phyloP scores from a whole-genome alignment of 2,113 vertebrate species.

The Tyrannus savana region DNA sequence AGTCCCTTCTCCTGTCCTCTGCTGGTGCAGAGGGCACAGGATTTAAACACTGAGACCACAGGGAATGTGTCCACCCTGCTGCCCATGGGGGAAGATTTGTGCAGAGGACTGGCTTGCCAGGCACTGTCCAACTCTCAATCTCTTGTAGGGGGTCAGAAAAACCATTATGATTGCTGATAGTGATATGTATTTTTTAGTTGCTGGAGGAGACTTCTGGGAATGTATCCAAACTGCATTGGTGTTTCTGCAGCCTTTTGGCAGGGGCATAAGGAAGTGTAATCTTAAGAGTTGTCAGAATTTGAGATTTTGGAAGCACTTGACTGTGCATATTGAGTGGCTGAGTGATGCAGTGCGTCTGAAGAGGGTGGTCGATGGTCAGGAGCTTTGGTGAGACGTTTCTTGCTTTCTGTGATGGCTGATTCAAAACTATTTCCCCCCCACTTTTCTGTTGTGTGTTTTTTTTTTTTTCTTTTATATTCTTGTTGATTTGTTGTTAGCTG shows the following conservation, averaged over 20 bases:
- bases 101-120: rapidly evolving
- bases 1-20: neutral
- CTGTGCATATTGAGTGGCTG: neutral
- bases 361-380: neutral
- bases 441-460: constrained; percentile 29
- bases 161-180: neutral
- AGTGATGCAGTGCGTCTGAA: neutral
- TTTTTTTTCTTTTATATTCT: constrained; percentile 40
- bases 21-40: rapidly evolving
- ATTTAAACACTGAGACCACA: neutral
- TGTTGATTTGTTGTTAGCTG: constrained; percentile 34
- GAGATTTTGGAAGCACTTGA: constrained; percentile 4
- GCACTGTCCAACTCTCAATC: neutral
- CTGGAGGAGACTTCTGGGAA: neutral
- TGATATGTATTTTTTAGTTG: neutral
- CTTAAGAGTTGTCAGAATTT: neutral
- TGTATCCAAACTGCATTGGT: neutral
- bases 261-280: neutral
- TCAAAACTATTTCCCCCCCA: neutral
- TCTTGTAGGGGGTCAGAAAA: neutral
- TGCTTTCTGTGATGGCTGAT: neutral
- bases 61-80: neutral
- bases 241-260: constrained; percentile 5
- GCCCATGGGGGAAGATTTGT: neutral
- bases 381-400: neutral